Base-by-base conservation (phyloP, 2,888 invertebrate genomes). In the Oxytorus armatus region DNA sequence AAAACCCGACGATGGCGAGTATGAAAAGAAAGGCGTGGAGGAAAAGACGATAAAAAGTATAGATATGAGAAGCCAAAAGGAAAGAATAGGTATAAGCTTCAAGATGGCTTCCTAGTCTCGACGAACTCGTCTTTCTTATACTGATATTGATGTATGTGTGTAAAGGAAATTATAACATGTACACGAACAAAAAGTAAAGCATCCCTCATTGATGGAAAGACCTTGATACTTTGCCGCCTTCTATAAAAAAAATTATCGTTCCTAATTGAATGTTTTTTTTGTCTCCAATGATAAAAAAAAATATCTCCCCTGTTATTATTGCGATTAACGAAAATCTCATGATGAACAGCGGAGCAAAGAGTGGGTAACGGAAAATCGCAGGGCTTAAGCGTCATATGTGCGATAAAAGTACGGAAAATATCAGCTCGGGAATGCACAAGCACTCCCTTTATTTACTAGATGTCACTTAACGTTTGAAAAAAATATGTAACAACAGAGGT, bases 401-500 rank as follows among this genome's bases (percentile, higher is more conserved):
- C 33, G 44, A 51, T 53, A 42, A 42, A 29, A 65, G 36, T 14
- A 16, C 11, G 29, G 23, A 53, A 53, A 18, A 49, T 25, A 29
- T 25, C 21, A 36, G 33, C 51, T 39, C 29, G 16, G 44, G 72
- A 21, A 72, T 80, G 79, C 79, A 82, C 76, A 57, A 79, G 81
- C 73, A 74, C 63, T 68, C 53, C 55, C 21, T 72, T 55, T 79
- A 82, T 78, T 77, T 33, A 77, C 61, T 57, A 57, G 47, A 72
- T 63, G 69, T 74, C 79, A 79, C 78, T 84, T 82, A 59, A 76
- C 79, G 79, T 70, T 69, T 74, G 84, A 86, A 85, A 77, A 82
- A 69, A 77, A 77, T 82, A 83, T 77, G 85, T 82, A 84, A 85
- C 85, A 86, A 87, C 84, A 86, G 76, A 85, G 85, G 85, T 85